Conservation (phyloP, 2,888 invertebrate species). For the Fragum whitleyi region DNA sequence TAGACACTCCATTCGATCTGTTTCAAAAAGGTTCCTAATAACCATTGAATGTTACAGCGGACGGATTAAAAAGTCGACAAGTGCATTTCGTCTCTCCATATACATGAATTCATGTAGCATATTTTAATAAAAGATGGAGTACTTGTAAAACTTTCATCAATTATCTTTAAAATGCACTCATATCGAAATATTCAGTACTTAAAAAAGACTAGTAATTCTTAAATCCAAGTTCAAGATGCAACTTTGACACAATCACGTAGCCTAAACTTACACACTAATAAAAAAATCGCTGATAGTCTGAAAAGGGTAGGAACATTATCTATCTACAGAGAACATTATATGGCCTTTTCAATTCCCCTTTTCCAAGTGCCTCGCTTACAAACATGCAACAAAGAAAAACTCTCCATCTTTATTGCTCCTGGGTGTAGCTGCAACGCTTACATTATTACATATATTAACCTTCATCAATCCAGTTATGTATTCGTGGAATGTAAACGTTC, state of each 20-base stretch:
- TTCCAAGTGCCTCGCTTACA: no score
- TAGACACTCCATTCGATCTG: neutral
- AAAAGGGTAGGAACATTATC: no score
- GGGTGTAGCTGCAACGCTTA: neutral
- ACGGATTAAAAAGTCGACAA: neutral
- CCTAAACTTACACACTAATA: no score
- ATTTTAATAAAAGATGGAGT: neutral
- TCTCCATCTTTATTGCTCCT: neutral
- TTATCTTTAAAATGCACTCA: no score
- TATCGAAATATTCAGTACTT: no score
- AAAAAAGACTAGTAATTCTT: no score
- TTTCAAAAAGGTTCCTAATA: neutral
- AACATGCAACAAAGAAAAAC: neutral
- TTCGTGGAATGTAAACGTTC: neutral
- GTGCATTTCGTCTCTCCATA: neutral
- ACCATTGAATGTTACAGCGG: neutral
- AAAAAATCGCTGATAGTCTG: no score
- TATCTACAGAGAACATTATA: no score
- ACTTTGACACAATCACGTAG: no score
- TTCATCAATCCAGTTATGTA: neutral
- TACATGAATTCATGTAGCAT: neutral
- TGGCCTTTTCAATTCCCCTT: no score
- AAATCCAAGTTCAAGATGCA: no score
- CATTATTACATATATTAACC: neutral
- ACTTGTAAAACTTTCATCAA: no score